Evolutionary conservation across 2,113 vertebrate species (phyloP).

Genomic region (Rostratula benghalensis): DNA sequence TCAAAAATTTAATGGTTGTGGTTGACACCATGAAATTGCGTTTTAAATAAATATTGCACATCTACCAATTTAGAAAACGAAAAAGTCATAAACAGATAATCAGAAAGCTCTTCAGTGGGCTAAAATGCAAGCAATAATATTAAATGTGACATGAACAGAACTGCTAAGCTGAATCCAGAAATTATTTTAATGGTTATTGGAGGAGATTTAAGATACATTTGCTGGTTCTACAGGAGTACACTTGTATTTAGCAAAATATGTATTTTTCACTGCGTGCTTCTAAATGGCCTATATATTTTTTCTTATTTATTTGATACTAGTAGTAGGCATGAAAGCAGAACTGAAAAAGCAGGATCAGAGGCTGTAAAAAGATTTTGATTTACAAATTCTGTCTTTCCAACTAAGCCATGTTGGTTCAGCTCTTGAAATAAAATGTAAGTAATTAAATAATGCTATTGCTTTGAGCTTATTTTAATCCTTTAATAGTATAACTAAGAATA

Average conservation of each 20-base stretch:
- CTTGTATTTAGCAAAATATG: not conserved
- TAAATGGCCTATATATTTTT: not conserved
- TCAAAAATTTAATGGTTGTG: not conserved
- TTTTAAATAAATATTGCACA: slow-evolving; percentile 54
- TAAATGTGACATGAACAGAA: slow-evolving; percentile 35
- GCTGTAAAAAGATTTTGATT: not conserved
- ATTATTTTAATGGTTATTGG: not conserved
- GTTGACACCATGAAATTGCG: slow-evolving; percentile 17
- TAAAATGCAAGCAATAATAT: slow-evolving; percentile 47
- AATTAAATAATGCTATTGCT: not conserved
- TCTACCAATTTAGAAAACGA: slow-evolving; percentile 15
- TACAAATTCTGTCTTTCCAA: not conserved
- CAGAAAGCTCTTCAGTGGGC: slow-evolving; percentile 20
- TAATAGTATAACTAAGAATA: not conserved
- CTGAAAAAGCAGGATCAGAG: not conserved
- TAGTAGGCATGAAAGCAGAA: not conserved
- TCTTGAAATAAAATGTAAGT: not conserved
- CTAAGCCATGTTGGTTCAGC: not conserved
- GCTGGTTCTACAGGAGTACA: not conserved
- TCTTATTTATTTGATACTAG: not conserved
- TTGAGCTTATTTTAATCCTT: not conserved
- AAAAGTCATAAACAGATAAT: slow-evolving; percentile 23
- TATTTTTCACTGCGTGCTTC: not conserved
- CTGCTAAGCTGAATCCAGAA: not conserved
- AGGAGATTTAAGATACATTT: slow-evolving; percentile 30